phyloP scores from a whole-genome alignment of 2,888 invertebrate genomes.

The Anoplius nigerrimus region DNA sequence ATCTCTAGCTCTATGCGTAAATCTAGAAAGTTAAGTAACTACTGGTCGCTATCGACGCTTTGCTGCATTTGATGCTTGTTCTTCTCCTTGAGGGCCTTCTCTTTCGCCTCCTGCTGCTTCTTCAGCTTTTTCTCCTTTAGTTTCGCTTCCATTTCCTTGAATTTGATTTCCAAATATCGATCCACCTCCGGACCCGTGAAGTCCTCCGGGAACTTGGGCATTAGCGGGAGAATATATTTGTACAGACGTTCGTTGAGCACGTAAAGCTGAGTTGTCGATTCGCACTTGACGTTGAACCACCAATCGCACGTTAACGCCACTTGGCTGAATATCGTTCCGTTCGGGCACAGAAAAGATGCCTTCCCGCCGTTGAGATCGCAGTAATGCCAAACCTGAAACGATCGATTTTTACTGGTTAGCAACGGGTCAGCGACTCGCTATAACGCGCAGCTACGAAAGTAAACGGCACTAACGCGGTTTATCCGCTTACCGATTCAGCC shows the following conservation, averaged over 20 bases:
- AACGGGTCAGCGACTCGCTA: background rate
- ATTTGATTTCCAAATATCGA: conserved; percentile 88
- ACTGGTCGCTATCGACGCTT: conserved; percentile 25
- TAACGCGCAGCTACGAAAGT: too few species aligned
- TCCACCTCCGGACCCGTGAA: conserved; percentile 92
- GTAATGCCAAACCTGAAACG: conserved; percentile 90
- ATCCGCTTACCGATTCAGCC: too few species aligned
- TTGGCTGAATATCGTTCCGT: conserved; percentile 94
- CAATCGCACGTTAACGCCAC: conserved; percentile 92
- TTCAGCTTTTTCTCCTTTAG: conserved; percentile 81
- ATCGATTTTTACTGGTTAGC: conserved; percentile 4
- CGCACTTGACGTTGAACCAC: conserved; percentile 95
- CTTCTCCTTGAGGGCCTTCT: conserved; percentile 50
- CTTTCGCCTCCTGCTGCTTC: conserved; percentile 65
- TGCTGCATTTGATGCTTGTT: conserved; percentile 35
- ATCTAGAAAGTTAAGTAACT: conserved; percentile 6
- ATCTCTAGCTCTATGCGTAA: conserved; percentile 8
- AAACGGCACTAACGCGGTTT: too few species aligned
- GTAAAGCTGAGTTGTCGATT: conserved; percentile 88
- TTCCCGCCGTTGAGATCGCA: conserved; percentile 93
- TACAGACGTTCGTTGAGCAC: conserved; percentile 92
- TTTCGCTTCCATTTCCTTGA: conserved; percentile 91
- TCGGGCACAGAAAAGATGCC: conserved; percentile 92
- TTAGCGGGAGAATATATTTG: conserved; percentile 90
- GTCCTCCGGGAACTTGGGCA: conserved; percentile 93